These are phyloP conservation scores for Eunapius fragilis DNA, from an alignment of 37 sponge, comb jelly and placozoan species.

Conservation along the genomic window DNA sequence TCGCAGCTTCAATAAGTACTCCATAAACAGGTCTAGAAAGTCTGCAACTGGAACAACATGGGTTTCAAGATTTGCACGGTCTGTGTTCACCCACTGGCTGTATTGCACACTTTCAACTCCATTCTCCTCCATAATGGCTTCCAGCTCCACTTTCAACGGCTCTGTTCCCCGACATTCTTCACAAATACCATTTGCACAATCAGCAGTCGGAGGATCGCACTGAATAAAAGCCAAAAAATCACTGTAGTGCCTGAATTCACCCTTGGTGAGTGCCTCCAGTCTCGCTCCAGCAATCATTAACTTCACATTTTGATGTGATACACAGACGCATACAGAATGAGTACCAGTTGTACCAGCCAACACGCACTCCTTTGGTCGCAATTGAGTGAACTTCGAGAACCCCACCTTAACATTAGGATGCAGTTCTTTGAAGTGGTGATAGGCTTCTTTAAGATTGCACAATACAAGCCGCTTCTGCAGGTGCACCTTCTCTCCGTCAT, in stretches of 20 bases:
- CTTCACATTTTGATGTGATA: constrained; percentile 54
- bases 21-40: constrained; percentile 22
- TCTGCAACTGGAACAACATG: constrained; percentile 10
- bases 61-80: constrained; percentile 22
- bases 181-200: constrained; percentile 14
- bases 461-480: constrained; percentile 44
- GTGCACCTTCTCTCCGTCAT: constrained; percentile 19
- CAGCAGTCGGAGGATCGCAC: constrained; percentile 40
- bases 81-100: constrained; percentile 38
- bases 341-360: constrained; percentile 66
- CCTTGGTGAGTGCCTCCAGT: background rate
- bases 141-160: constrained; percentile 15
- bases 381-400: constrained; percentile 50
- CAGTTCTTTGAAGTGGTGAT: constrained; percentile 25
- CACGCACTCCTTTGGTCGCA: constrained; percentile 37
- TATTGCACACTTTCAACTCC: constrained; percentile 17
- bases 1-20: constrained; percentile 14
- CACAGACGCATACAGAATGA: constrained; percentile 69
- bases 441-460: constrained; percentile 49
- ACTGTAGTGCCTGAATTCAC: background rate
- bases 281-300: constrained; percentile 20
- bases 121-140: constrained; percentile 20
- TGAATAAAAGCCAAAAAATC: constrained; percentile 31
- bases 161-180: constrained; percentile 17
- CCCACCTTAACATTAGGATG: constrained; percentile 33